Conservation (phyloP, 2,113 vertebrate genomes). For the Rhizomys pruinosus region DNA sequence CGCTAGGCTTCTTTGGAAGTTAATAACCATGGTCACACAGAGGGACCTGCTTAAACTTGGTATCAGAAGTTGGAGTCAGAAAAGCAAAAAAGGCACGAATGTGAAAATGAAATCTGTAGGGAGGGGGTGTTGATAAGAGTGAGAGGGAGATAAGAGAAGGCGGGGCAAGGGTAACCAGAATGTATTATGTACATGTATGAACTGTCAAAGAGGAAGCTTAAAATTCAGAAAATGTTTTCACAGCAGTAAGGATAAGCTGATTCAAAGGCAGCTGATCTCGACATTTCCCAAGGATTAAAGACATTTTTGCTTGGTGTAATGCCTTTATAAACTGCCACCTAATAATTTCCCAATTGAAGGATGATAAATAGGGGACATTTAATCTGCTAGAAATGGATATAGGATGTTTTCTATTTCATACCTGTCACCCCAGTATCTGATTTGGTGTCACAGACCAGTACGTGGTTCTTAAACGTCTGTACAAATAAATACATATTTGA, state of each 20-base stretch:
- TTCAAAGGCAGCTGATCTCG: not conserved
- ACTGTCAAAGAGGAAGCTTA: not conserved
- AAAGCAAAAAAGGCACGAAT: not conserved
- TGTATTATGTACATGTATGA: not conserved
- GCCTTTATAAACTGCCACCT: slow-evolving; percentile 4
- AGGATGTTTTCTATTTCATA: not conserved
- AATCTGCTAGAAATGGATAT: not conserved
- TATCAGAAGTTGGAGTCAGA: too few species aligned
- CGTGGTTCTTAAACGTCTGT: not conserved
- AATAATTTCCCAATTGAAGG: not conserved
- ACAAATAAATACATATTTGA: slow-evolving; percentile 20
- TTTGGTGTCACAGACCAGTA: not conserved
- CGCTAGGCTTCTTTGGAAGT: not conserved
- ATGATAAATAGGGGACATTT: not conserved
- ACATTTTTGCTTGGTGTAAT: not conserved
- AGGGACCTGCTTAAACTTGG: not conserved
- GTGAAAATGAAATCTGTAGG: not conserved
- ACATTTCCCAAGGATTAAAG: slow-evolving; percentile 13
- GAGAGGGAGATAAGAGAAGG: too few species aligned
- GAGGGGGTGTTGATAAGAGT: not conserved
- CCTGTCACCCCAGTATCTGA: not conserved
- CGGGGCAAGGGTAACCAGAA: not conserved
- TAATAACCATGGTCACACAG: not conserved
- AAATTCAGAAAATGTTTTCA: not conserved
- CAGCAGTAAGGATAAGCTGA: not conserved